These are phyloP conservation scores for Benitochromis conjunctus DNA, from an alignment of 2,113 vertebrate genomes.

Conservation along the genomic window DNA sequence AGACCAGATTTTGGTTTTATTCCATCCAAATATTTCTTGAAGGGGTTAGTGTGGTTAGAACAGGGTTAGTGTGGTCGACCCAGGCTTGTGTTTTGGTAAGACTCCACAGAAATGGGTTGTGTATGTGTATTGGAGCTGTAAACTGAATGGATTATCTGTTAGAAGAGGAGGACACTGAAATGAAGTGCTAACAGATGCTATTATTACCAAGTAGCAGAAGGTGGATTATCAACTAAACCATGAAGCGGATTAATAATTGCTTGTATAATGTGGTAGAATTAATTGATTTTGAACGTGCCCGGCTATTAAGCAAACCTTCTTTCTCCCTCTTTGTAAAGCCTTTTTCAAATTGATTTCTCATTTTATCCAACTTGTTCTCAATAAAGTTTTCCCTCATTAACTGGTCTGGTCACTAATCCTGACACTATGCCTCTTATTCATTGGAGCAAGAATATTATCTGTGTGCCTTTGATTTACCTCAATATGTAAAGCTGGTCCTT, in stretches of 20 bases:
- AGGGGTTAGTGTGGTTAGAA: slow-evolving; percentile 1
- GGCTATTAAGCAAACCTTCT: neutral
- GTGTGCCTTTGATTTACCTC: neutral
- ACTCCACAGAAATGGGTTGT: neutral
- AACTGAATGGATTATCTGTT: neutral
- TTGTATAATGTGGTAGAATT: neutral
- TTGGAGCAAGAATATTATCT: neutral
- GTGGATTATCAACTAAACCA: neutral
- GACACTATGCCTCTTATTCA: neutral
- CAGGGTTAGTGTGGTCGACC: neutral
- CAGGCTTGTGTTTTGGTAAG: neutral
- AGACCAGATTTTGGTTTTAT: slow-evolving; percentile 20
- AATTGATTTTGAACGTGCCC: neutral
- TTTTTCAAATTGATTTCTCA: neutral
- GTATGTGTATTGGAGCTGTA: neutral
- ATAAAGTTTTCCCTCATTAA: neutral
- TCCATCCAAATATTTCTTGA: neutral
- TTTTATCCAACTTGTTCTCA: neutral
- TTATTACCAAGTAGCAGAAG: neutral
- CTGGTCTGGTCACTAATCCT: neutral
- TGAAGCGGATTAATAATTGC: neutral
- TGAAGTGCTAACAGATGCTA: neutral
- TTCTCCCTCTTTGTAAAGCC: neutral
- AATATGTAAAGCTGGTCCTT: neutral
- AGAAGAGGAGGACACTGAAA: neutral